These are phyloP conservation scores for Oxygymnocypris stewartii DNA, from an alignment of 2,113 vertebrate genomes.

Conservation along the genomic window DNA sequence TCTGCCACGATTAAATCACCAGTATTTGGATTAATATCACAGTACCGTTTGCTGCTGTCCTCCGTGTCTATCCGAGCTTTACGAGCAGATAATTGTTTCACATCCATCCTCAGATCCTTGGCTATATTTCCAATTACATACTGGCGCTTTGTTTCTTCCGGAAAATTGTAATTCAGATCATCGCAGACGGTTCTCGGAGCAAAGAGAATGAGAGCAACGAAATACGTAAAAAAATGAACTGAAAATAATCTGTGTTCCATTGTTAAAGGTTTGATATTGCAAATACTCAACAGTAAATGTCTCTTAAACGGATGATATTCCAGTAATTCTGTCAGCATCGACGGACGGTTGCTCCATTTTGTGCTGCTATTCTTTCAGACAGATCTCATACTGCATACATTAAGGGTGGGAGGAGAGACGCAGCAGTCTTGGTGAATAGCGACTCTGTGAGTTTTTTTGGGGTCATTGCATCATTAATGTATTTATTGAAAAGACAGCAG, in stretches of 20 bases:
- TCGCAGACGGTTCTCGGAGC: constrained; percentile 4
- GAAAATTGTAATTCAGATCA: constrained; percentile 74
- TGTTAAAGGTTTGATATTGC: background rate
- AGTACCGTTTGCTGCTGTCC: constrained; percentile 52
- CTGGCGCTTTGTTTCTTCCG: constrained; percentile 77
- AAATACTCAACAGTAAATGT: background rate
- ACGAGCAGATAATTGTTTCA: constrained; percentile 64
- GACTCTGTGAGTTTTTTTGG: constrained; percentile 54
- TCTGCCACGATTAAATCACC: constrained; percentile 74
- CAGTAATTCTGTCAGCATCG: constrained; percentile 14
- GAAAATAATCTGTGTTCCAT: background rate
- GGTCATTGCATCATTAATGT: background rate
- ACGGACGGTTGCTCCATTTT: constrained; percentile 10
- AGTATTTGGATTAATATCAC: constrained; percentile 64
- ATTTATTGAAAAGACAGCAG: background rate
- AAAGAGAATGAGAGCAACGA: background rate
- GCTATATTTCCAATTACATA: constrained; percentile 78
- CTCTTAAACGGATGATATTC: background rate
- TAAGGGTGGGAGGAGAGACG: background rate
- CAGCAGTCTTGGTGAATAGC: constrained; percentile 48
- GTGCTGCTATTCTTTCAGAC: background rate
- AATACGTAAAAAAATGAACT: background rate
- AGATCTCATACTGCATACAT: background rate
- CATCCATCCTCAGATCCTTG: constrained; percentile 74
- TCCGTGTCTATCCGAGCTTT: constrained; percentile 70